Conservation (phyloP, 2,888 invertebrate species). For the Mechanitis mazaeus region DNA sequence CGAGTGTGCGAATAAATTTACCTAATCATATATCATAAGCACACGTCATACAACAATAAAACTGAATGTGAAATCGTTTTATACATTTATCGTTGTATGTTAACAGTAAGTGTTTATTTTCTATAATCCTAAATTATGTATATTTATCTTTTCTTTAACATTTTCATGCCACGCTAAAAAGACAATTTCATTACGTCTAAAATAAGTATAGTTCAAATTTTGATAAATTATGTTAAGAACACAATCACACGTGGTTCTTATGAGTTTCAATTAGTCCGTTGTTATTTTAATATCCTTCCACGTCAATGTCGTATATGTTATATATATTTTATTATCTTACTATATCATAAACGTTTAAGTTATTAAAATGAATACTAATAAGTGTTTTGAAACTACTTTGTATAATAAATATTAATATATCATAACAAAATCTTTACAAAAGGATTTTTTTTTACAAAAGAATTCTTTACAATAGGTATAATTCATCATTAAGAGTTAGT, state of each 20-base stretch:
- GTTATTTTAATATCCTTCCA: too few species aligned
- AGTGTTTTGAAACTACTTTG: too few species aligned
- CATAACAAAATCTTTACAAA: too few species aligned
- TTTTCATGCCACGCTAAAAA: too few species aligned
- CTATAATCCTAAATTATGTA: too few species aligned
- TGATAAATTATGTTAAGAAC: slow-evolving; percentile 13
- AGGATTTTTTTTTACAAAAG: too few species aligned
- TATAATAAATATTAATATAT: too few species aligned
- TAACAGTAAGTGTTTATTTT: neutral
- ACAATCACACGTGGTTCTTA: slow-evolving; percentile 5
- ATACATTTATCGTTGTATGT: slow-evolving; percentile 6
- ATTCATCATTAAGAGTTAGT: too few species aligned
- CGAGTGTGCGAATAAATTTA: slow-evolving; percentile 58
- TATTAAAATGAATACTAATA: too few species aligned
- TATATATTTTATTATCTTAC: slow-evolving; percentile 9
- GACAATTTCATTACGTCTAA: too few species aligned
- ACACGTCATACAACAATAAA: slow-evolving; percentile 28
- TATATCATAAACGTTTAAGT: slow-evolving; percentile 3
- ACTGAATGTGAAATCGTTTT: slow-evolving; percentile 21
- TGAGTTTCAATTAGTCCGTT: slow-evolving; percentile 1
- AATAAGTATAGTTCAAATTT: slow-evolving; percentile 1
- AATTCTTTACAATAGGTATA: too few species aligned
- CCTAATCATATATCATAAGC: slow-evolving; percentile 44
- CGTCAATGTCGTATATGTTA: neutral
- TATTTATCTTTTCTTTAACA: too few species aligned